phyloP scores from a whole-genome alignment of 2,888 invertebrate genomes.

The Drosophila lacicola region DNA sequence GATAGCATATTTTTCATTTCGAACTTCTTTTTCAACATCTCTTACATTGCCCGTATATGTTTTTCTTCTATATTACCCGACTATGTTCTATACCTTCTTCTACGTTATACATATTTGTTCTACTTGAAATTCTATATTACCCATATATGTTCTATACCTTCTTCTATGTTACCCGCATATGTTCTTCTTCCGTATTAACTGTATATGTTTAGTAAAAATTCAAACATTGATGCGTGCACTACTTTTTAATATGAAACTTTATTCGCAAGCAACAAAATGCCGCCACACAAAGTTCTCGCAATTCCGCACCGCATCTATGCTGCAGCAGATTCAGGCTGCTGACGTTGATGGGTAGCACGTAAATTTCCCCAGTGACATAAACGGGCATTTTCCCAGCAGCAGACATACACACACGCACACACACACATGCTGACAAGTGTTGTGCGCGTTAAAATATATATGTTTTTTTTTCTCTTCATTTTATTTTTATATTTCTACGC shows the following conservation, averaged over 20 bases:
- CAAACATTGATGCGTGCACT: constrained; percentile 21
- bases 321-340: constrained; percentile 39
- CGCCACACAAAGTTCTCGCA: constrained; percentile 20
- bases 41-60: no score
- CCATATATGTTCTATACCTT: no score
- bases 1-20: no score
- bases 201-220: not conserved
- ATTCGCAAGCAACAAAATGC: constrained; percentile 26
- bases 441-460: constrained; percentile 49
- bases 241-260: constrained; percentile 41
- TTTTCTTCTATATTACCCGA: no score
- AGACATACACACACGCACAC: constrained; percentile 14
- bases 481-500: constrained; percentile 31
- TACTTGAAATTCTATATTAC: no score
- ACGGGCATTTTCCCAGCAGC: constrained; percentile 46
- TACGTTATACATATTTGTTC: no score
- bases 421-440: constrained; percentile 30
- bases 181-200: not conserved
- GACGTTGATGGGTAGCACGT: constrained; percentile 65
- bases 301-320: constrained; percentile 11
- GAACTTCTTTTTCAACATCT: no score
- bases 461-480: constrained; percentile 1
- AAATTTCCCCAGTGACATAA: constrained; percentile 75
- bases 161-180: no score
- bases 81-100: no score